Evolutionary conservation across 35 echinoderm and acorn worm genomes (phyloP), one percentile per base, ranked within the genome.

Genomic region (Hemicentrotus pulcherrimus): DNA sequence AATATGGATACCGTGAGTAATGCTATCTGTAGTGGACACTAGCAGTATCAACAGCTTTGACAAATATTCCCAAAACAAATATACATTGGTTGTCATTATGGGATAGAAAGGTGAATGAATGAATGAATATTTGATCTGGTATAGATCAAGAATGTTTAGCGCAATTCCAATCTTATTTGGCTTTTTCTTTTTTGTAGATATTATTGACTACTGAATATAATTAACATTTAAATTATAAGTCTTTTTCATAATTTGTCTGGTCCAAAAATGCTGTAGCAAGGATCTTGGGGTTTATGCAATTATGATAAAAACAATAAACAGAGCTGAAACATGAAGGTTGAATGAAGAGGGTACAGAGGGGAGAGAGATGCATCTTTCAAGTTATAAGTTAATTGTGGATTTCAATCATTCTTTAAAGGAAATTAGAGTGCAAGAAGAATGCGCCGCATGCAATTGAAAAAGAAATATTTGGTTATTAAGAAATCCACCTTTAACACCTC

Each of bases 21-120:
- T 78, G 65, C 19, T 78, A 78, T n/a, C 65, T 78, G 65, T 78
- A 78, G 65, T 78, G 65, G 65, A 78, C 65, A 78, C 65, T n/a
- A 78, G 65, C 28, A 78, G 65, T 78, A 28, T 78, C 65, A n/a
- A 78, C 24, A 78, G 65, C 24, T 70, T 78, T 78, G 65, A 78
- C 65, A 78, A 78, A 78, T 78, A 28, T 78, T 78, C 65, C n/a
- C 65, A 78, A 78, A 78, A 28, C 65, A 78, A 78, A 78, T 78
- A 78, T 78, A n/a, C 4, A 78, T 78, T 78, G 19, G 65, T 78
- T 2, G 65, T 28, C 65, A 78, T 18, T n/a, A 78, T 22, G 19
- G 7, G 65, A 78, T 78, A 6, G 61, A 19, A 70, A 70, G 61
- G 16, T 70, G 61, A 70, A 70, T 70, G 65, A 78, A 70, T 65